Base-by-base conservation (phyloP, 2,113 vertebrate species). In the Condylura cristata region DNA sequence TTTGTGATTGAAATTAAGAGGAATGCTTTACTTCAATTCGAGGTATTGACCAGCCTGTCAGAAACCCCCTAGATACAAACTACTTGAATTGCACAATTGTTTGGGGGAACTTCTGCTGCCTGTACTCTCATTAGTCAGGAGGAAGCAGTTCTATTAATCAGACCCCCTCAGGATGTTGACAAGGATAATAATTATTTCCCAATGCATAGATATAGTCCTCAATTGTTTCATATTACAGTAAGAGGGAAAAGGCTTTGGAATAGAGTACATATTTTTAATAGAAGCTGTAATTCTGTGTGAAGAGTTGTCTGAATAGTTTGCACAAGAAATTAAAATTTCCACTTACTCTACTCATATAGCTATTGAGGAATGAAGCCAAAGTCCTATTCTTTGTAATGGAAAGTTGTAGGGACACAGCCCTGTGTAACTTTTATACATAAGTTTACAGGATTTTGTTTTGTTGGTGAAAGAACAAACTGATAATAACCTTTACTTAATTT, bases 251-350 rank as follows among this genome's bases (percentile, higher is more conserved):
- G 90, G 91, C 93, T 97, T 97, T 97, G 92, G 91, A 94, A 97
- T 97, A 97, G 82, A 95, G 97, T 96, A 97, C 97, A 95, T 72
- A 95, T 97, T 98, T 97, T 98, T 98, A 98, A 97, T 98, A 98
- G 98, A 97, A 97, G 96, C 97, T 97, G 96, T 98, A 98, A 98
- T 97, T 98, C 97, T 97, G 82, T 91, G 89, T 97, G 96, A 98
- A 98, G 97, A 93, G 72, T 97, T 97, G 96, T 97, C 97, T 96
- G 96, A 97, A 96, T 95, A 94, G 94, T 97, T 96, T 97, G 79
- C 95, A 96, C 94, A 97, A 97, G 63, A 98, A 98, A 98, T 98
- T 91, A 98, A 98, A 98, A 97, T 98, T 97, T 97, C 96, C 94
- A 97, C 90, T 97, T 96, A 88, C 91, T 96, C 97, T 90, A 94